Percentiles rank a stretch among this genome's conserved stretches.
Conservation (phyloP, 2,888 invertebrate species). For the Ecliptopera silaceata region DNA sequence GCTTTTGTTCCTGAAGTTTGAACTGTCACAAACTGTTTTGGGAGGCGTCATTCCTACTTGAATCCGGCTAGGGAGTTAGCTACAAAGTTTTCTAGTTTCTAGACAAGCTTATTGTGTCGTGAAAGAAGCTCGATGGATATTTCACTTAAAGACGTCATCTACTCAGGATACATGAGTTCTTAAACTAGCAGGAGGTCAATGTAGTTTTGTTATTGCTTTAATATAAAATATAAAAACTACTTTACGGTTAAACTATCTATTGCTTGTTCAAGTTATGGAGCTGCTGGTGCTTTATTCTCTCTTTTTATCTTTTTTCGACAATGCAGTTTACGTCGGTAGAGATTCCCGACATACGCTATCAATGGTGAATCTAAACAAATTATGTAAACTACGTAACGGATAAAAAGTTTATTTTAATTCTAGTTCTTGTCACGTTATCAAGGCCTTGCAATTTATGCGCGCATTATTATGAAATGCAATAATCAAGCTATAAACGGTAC, state of each 20-base stretch:
- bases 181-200: too few species aligned
- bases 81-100: not conserved
- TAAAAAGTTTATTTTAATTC: constrained; percentile 16
- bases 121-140: too few species aligned
- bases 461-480: constrained; percentile 1
- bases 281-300: not conserved
- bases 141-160: too few species aligned
- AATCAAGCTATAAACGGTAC: constrained; percentile 3
- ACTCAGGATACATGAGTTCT: too few species aligned
- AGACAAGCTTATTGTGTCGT: not conserved
- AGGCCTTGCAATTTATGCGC: constrained; percentile 12
- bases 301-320: constrained; percentile 11
- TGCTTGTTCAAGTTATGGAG: too few species aligned
- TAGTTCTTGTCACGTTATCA: constrained; percentile 9
- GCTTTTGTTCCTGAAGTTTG: constrained; percentile 12
- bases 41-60: constrained; percentile 2
- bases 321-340: constrained; percentile 16
- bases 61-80: not conserved
- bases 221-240: too few species aligned
- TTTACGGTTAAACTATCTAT: too few species aligned
- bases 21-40: constrained; percentile 16
- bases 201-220: too few species aligned
- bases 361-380: constrained; percentile 15
- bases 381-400: constrained; percentile 1
- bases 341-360: constrained; percentile 15